Percentiles rank a stretch among this genome's conserved stretches.
Evolutionary conservation across 1,140 invertebrate genomes (phyloP).

Genomic region (Heliothis virescens): DNA sequence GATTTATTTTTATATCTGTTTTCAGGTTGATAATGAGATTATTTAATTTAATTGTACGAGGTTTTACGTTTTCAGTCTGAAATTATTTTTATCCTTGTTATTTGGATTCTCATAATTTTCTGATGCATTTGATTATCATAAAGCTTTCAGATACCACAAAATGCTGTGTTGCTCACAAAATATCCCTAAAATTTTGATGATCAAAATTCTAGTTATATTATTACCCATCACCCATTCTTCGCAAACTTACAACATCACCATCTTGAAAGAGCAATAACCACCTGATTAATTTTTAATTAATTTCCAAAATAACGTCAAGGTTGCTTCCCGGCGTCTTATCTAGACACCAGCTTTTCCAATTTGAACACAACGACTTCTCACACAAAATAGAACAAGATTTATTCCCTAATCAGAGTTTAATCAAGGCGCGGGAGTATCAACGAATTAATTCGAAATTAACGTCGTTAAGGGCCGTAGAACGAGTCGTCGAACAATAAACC

Average conservation of each 20-base stretch:
- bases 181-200: no score
- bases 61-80: no score
- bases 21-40: not conserved
- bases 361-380: constrained; percentile 46
- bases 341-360: constrained; percentile 38
- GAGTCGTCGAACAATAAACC: constrained; percentile 71
- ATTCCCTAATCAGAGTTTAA: constrained; percentile 76
- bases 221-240: not conserved
- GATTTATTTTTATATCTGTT: constrained; percentile 10
- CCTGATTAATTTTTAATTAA: constrained; percentile 41
- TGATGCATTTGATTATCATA: no score
- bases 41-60: not conserved
- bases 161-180: no score
- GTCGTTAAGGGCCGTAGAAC: constrained; percentile 59
- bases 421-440: constrained; percentile 69
- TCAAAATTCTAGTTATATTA: no score
- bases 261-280: constrained; percentile 9
- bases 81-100: no score
- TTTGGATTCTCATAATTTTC: no score
- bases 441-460: constrained; percentile 80
- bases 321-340: not conserved
- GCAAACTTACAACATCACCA: not conserved
- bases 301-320: constrained; percentile 29
- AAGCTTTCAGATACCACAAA: no score
- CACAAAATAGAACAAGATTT: constrained; percentile 64